These are phyloP conservation scores for Botia kubotai DNA, from an alignment of 2,797 vertebrate genomes.

Conservation along the genomic window DNA sequence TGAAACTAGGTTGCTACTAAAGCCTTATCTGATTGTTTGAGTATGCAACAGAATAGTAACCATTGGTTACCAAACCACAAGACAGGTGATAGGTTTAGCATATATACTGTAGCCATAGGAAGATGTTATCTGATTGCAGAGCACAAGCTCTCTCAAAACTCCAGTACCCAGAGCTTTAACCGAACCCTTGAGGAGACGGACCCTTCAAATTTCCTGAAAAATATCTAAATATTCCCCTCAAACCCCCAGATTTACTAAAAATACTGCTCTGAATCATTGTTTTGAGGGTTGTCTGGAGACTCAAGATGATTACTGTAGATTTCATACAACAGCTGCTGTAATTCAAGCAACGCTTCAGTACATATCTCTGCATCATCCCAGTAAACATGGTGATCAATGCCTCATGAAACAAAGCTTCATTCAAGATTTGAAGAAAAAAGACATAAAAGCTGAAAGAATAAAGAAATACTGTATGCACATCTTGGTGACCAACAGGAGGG, in stretches of 20 bases:
- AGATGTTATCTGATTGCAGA: constrained; percentile 25
- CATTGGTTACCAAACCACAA: constrained; percentile 33
- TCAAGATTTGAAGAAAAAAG: neutral
- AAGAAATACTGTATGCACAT: constrained; percentile 2
- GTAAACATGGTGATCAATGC: constrained; percentile 18
- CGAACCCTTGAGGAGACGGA: neutral
- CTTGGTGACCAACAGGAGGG: constrained; percentile 31
- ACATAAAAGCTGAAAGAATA: neutral
- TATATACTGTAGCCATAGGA: neutral
- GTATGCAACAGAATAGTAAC: constrained; percentile 21
- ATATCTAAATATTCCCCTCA: neutral
- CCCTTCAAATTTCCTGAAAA: neutral
- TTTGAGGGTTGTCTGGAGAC: constrained; percentile 20
- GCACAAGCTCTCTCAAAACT: neutral
- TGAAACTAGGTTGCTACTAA: constrained; percentile 18
- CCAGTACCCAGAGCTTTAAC: neutral
- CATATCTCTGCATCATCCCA: constrained; percentile 3
- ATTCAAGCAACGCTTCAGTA: constrained; percentile 24
- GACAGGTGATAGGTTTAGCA: constrained; percentile 7
- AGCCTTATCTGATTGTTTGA: constrained; percentile 30
- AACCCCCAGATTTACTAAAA: neutral
- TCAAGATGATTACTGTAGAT: neutral
- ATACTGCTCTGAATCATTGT: constrained; percentile 28
- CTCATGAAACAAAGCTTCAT: neutral
- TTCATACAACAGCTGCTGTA: constrained; percentile 22